These are phyloP conservation scores for Tipula unca DNA, from an alignment of 2,888 invertebrate genomes.

Conservation along the genomic window DNA sequence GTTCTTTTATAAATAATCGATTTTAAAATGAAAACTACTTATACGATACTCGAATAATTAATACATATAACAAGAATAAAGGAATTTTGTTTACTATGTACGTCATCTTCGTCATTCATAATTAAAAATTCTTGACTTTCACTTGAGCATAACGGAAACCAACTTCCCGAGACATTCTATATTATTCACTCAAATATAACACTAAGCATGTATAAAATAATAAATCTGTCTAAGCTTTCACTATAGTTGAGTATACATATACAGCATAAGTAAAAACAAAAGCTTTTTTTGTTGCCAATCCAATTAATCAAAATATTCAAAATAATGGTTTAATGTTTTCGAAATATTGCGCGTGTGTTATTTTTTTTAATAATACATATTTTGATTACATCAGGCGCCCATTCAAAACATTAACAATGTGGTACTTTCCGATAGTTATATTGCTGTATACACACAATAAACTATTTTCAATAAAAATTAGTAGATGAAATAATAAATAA, in stretches of 20 bases:
- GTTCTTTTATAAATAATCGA: not conserved
- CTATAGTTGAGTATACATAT: not conserved
- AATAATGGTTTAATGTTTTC: not conserved
- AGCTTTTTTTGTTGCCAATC: not conserved
- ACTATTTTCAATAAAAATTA: not conserved
- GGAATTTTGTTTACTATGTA: not conserved
- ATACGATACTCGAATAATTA: not conserved
- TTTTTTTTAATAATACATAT: too few relatives aligned
- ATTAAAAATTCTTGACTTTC: not conserved
- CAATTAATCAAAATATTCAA: not conserved
- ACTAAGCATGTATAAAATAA: not conserved
- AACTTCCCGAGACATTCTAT: not conserved
- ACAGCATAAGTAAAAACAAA: not conserved
- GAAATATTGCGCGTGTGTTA: not conserved
- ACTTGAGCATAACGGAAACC: not conserved
- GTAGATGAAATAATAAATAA: not conserved
- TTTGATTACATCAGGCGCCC: not conserved
- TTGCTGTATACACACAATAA: not conserved
- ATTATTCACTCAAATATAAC: not conserved
- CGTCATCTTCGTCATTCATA: too few relatives aligned
- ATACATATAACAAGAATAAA: not conserved
- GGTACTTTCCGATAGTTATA: not conserved
- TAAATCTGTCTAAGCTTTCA: not conserved
- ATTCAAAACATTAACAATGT: not conserved
- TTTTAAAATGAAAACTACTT: not conserved